Evolutionary conservation across 2,113 vertebrate genomes (phyloP).

Genomic region (Mormyrus lacerda): DNA sequence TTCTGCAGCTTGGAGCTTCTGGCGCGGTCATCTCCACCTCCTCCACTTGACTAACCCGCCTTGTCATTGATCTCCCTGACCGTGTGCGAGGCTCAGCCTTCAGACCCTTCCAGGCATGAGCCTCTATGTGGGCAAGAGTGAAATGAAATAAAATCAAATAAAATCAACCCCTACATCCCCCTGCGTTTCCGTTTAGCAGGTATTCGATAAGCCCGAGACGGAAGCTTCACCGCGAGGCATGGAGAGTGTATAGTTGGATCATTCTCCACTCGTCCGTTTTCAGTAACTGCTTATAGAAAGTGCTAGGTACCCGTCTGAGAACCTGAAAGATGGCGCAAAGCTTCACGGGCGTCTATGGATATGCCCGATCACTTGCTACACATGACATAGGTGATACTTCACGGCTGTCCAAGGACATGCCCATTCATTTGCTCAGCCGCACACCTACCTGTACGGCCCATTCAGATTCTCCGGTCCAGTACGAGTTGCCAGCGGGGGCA

Average conservation of each 20-base stretch:
- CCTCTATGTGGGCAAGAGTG: neutral
- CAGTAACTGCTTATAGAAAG: neutral
- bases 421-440: neutral
- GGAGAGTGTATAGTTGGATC: neutral
- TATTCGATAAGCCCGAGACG: neutral
- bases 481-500: neutral
- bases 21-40: neutral
- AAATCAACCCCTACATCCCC: neutral
- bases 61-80: neutral
- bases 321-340: neutral
- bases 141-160: neutral
- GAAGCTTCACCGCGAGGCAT: neutral
- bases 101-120: neutral
- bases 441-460: neutral
- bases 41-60: neutral
- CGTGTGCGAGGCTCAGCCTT: neutral
- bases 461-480: neutral
- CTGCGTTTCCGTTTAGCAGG: neutral
- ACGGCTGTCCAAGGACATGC: neutral
- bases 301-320: neutral
- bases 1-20: constrained; percentile 18
- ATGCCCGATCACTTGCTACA: neutral
- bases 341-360: neutral
- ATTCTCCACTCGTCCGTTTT: neutral
- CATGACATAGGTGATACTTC: neutral